Evolutionary conservation across 2,797 vertebrate genomes (phyloP), one percentile per base, ranked within the genome.

Genomic region (Sternarchorhynchus goeldii): DNA sequence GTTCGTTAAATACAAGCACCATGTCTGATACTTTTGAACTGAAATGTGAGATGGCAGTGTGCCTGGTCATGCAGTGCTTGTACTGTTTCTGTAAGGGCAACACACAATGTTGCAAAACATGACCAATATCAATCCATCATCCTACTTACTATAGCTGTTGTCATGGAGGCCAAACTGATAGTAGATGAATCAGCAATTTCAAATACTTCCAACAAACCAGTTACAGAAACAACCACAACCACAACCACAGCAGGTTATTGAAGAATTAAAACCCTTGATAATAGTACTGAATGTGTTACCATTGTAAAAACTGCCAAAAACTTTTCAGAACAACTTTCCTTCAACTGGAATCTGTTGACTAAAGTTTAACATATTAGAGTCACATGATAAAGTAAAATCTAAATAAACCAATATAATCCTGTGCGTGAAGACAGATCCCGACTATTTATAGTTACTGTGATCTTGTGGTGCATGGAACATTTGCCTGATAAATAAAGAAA

Each of bases 141-240:
- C 65, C 74, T 86, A 82, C 81, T 87, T 86, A 84, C 68, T 59
- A 67, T 84, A 74, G 55, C 41, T 67, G 75, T 73, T 82, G 83
- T 90, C 87, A 83, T 66, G 86, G 81, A 91, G 85, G 84, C 75
- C 88, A 87, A 86, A 85, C 86, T 87, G 60, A 14, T 87, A 85
- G 65, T 86, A 84, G 66, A 87, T 91, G 90, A 93, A 84, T 92
- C 90, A 89, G 92, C 90, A 5, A 80, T 89, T 88, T 62, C 73
- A 78, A 18, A 32, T 32, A 67, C 20, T 25, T 16, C 1, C 1
- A n/a, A 29, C 20, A 50, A 8, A 21, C 7, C 14, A 21, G 64
- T 6, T 12, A 20, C 20, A 6, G 21, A 25, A 66, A 14, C n/a
- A 66, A 66, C 73, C 39, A 57, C 8, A 31, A 63, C 18, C 71